Evolutionary conservation across 2,113 vertebrate species (phyloP).

Genomic region (Dascyllus trimaculatus): DNA sequence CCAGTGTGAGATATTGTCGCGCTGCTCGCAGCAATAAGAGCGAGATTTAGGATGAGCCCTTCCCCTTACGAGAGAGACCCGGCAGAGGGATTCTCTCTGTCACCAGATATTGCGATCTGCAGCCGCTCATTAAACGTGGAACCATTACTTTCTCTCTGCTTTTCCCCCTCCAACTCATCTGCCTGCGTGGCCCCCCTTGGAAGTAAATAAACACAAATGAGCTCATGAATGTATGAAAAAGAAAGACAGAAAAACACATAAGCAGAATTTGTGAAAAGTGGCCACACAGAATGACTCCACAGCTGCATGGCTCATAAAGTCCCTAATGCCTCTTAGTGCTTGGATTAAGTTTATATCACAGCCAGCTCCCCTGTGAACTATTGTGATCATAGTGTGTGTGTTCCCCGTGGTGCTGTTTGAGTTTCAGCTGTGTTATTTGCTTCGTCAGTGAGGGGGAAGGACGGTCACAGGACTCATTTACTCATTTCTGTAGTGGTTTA

Average conservation of each 20-base stretch:
- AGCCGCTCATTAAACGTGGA: conserved; percentile 66
- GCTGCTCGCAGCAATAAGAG: conserved; percentile 60
- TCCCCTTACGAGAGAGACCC: conserved; percentile 65
- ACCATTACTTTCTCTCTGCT: conserved; percentile 63
- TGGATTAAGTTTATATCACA: conserved; percentile 51
- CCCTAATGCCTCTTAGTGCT: conserved; percentile 60
- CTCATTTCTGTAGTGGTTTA: background rate
- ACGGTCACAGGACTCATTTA: background rate
- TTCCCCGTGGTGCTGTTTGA: conserved; percentile 32
- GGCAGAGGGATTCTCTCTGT: conserved; percentile 60
- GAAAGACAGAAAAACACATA: conserved; percentile 4
- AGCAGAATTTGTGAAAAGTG: conserved; percentile 40
- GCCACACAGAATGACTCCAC: conserved; percentile 34
- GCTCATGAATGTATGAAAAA: conserved; percentile 25
- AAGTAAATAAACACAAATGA: conserved; percentile 76
- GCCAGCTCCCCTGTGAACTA: conserved; percentile 55
- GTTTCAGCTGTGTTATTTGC: conserved; percentile 9
- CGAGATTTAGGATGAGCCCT: conserved; percentile 75
- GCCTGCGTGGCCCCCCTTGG: conserved; percentile 47
- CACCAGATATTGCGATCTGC: conserved; percentile 63
- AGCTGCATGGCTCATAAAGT: conserved; percentile 60
- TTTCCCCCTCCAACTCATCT: conserved; percentile 24
- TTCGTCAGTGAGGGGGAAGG: background rate
- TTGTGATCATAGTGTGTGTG: conserved; percentile 33
- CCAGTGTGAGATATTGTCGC: conserved; percentile 60